Evolutionary conservation across 2,888 invertebrate species (phyloP), one percentile per base, ranked within the genome.

Genomic region (Cremastinae sp.): DNA sequence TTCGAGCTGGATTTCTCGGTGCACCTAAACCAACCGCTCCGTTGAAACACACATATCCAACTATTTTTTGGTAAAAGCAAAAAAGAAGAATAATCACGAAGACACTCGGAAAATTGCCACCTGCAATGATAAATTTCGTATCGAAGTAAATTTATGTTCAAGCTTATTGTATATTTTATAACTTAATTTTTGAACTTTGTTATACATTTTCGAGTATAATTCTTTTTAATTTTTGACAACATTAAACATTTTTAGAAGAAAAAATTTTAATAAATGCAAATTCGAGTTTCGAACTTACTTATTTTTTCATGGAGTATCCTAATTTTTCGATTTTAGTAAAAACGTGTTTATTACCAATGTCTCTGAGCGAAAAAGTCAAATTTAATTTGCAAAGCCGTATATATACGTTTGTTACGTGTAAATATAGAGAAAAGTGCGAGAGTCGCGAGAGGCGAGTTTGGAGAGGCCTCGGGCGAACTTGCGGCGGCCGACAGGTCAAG

Each of bases 341-440:
- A 82, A 79, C 28, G 82, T n/a, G n/a, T 78, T 81, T 83, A 78
- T 83, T 83, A 79, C 62, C 72, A 64, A 66, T 34, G 74, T 56
- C 73, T 81, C 72, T 65, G 58, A 43, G 43, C 56, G 49, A 43
- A 49, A 28, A 49, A 41, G 64, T 65, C 43, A 16, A 72, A 72
- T 49, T 43, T n/a, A 49, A 49, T 28, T 28, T 28, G 2, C 2
- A 28, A 28, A 28, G 28, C 28, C 20, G 14, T 41, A 34, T 53
- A 51, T 53, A 14, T 36, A 16, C 36, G 1, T 9, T 14, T 54
- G 36, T 1, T 51, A 22, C 70, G 28, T 3, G 28, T 28, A 28
- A 28, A 28, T 28, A 28, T 28, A 28, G 2, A 28, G 28, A 28
- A 28, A 22, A 18, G 28, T 16, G 45, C 43, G 20, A 54, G 4